These are phyloP conservation scores for Esox masquinongy DNA, from an alignment of 2,797 vertebrate species.

Conservation along the genomic window DNA sequence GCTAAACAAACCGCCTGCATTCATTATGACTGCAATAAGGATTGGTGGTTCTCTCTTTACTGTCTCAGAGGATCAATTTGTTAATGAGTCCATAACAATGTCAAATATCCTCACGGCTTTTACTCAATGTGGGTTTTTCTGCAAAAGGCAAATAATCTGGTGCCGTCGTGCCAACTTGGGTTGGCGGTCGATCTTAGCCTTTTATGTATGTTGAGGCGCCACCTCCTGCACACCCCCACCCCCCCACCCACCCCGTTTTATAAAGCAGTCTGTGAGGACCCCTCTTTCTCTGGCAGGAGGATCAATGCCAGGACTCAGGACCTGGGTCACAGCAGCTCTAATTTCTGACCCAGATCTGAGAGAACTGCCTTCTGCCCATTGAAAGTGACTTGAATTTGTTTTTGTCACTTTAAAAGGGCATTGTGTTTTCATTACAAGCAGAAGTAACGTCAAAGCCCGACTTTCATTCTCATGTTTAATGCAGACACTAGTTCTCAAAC, in stretches of 20 bases:
- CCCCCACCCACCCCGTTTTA: neutral
- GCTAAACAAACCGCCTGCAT: constrained; percentile 38
- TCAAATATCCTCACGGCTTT: neutral
- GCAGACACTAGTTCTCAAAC: neutral
- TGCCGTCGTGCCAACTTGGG: constrained; percentile 9
- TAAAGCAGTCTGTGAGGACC: constrained; percentile 10
- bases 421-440: neutral
- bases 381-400: neutral
- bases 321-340: constrained; percentile 14
- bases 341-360: constrained; percentile 10
- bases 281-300: constrained; percentile 6
- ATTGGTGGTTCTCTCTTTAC: neutral
- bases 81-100: neutral
- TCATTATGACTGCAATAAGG: constrained; percentile 45
- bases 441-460: neutral
- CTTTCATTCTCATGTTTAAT: neutral
- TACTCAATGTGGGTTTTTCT: neutral
- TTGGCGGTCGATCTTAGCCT: constrained; percentile 5
- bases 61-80: neutral
- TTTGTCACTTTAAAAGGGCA: neutral
- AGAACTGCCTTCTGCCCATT: neutral
- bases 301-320: constrained; percentile 8
- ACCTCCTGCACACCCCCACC: neutral
- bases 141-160: constrained; percentile 9
- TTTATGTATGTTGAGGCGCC: constrained; percentile 19